A percentile compares a stretch with the other conserved stretches of the same genome.
Conservation (phyloP, 2,888 invertebrate genomes). For the Frankliniella fusca region DNA sequence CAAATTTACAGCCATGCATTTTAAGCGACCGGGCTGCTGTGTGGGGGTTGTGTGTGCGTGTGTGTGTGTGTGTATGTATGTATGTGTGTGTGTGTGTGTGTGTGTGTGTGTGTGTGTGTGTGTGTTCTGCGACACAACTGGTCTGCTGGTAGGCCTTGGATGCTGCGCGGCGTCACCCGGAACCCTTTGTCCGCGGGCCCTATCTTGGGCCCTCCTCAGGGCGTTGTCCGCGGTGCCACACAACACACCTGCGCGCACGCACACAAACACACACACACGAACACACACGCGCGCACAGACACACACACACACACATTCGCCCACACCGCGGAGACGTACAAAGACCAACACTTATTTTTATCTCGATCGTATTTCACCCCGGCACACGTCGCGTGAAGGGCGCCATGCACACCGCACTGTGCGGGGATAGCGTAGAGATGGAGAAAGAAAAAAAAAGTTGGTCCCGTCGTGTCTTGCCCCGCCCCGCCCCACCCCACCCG, state of each 20-base stretch:
- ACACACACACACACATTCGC: neutral
- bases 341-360: too few relatives aligned
- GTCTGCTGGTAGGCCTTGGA: neutral
- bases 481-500: too few relatives aligned
- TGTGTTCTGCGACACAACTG: neutral
- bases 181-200: too few relatives aligned
- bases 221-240: neutral
- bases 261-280: neutral
- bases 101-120: neutral
- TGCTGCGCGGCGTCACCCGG: too few relatives aligned
- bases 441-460: too few relatives aligned
- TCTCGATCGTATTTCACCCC: too few relatives aligned
- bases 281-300: neutral
- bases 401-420: too few relatives aligned
- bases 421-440: too few relatives aligned
- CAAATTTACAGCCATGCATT: constrained; percentile 22
- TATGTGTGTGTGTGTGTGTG: neutral
- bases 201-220: neutral
- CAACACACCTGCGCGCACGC: neutral
- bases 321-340: neutral
- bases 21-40: neutral
- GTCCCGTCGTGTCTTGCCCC: too few relatives aligned
- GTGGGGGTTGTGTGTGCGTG: neutral
- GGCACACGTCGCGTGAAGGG: too few relatives aligned
- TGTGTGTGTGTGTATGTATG: too few relatives aligned